Conservation (phyloP, 2,797 vertebrate species). For the Tadarida brasiliensis region DNA sequence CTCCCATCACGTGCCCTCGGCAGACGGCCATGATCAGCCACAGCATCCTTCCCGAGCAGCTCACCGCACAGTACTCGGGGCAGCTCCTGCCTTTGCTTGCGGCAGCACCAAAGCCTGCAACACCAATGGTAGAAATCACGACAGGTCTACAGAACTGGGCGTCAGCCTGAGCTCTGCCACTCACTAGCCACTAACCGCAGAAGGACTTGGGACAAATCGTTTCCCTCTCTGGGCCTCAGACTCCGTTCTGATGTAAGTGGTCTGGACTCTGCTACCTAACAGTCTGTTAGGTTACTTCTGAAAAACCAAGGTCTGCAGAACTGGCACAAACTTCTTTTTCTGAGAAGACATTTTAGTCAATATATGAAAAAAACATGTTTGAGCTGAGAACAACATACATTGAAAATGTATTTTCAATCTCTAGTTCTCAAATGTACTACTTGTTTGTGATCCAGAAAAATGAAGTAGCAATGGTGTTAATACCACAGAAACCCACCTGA, state of each 20-base stretch:
- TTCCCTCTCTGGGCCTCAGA: background rate
- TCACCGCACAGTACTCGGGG: background rate
- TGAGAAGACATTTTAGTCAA: background rate
- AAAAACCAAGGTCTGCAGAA: slow-evolving; percentile 4
- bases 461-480: background rate
- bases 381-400: background rate
- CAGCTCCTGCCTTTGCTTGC: background rate
- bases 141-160: background rate
- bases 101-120: background rate
- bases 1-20: background rate
- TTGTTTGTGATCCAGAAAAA: slow-evolving; percentile 42
- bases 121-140: background rate
- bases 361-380: background rate
- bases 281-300: background rate
- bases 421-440: background rate
- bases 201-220: background rate
- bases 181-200: background rate
- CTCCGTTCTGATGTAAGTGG: background rate
- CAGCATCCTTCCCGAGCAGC: background rate
- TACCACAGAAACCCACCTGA: background rate
- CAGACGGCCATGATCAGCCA: slow-evolving; percentile 48
- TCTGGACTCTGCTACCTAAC: background rate
- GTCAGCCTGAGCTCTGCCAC: background rate
- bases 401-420: slow-evolving; percentile 19
- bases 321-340: background rate